These are phyloP conservation scores for Campoplex nolae DNA, from an alignment of 2,888 invertebrate species.

Conservation along the genomic window DNA sequence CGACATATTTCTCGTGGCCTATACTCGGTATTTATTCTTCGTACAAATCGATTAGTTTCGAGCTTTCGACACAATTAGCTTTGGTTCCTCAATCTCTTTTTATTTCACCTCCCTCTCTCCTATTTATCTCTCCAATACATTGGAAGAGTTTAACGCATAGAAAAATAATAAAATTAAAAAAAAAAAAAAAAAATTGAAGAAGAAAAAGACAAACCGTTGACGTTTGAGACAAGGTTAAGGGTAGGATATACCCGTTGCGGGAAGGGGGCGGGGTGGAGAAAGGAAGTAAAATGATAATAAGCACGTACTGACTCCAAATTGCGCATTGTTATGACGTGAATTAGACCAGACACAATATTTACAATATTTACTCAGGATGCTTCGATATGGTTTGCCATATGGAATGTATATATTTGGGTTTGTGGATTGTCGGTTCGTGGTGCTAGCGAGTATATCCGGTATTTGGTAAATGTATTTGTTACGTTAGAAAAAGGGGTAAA, in stretches of 20 bases:
- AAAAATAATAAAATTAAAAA: background rate
- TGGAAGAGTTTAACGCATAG: background rate
- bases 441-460: conserved; percentile 80
- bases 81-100: conserved; percentile 22
- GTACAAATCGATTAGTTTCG: conserved; percentile 51
- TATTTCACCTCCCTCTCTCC: conserved; percentile 15
- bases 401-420: conserved; percentile 75
- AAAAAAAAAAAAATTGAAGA: conserved; percentile 23
- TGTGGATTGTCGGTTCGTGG: conserved; percentile 82
- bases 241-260: background rate
- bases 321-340: conserved; percentile 78
- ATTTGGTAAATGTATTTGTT: conserved; percentile 80
- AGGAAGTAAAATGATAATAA: conserved; percentile 32
- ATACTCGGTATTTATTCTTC: conserved; percentile 53
- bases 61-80: conserved; percentile 31
- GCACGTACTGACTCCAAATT: conserved; percentile 70
- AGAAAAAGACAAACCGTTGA: conserved; percentile 3
- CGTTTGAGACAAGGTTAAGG: conserved; percentile 22
- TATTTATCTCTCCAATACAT: background rate
- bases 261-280: background rate
- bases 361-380: conserved; percentile 85
- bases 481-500: conserved; percentile 50
- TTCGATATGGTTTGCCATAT: conserved; percentile 80
- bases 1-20: conserved; percentile 53
- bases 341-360: conserved; percentile 82